Base-by-base conservation (phyloP, 2,113 vertebrate species). In the Corapipo altera region DNA sequence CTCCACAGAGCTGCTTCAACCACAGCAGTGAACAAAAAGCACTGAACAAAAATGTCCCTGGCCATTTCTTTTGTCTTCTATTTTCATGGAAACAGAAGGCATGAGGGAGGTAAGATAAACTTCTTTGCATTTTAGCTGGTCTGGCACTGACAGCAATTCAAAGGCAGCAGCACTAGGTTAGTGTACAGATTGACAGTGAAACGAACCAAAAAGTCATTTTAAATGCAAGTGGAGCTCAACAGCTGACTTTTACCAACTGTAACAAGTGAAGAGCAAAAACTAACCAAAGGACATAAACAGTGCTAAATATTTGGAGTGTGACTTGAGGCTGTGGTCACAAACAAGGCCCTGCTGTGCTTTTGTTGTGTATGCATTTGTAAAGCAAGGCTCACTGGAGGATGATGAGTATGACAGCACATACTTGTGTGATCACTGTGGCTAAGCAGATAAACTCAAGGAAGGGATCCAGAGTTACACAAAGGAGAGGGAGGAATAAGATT, bases 71-170 rank as follows among this genome's bases (percentile, higher is more conserved):
- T 89, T 84, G 62, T 92, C 52, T 89, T 72, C 76, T 84, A 3
- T 91, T 92, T 92, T 81, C 49, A 76, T 79, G 57, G 74, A 78
- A 87, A 73, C 77, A 78, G 91, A 97, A 96, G 81, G 89, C 64
- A 75, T 5, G 58, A 92, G 43, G 69, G 84, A 89, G 66, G 73
- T 62, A 33, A 76, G 57, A 71, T 52, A 65, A 88, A 88, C 49
- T 26, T 78, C 52, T 89, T 79, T 81, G 80, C 28, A 18, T 93
- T 86, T 87, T 43, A 58, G 69, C 64, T 75, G 73, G 65, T 58
- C 65, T 93, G 83, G 57, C 76, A 76, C 9, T n/a, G 81, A 81
- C 73, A 73, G 55, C 55, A 73, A 75, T 44, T 58, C 30, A 44
- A 67, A 92, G 84, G 73, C 48, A 83, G 65, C 61, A 91, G 69